Evolutionary conservation across 2,888 invertebrate genomes (phyloP), one percentile per base, ranked within the genome.

Genomic region (Esperia sulphurella): DNA sequence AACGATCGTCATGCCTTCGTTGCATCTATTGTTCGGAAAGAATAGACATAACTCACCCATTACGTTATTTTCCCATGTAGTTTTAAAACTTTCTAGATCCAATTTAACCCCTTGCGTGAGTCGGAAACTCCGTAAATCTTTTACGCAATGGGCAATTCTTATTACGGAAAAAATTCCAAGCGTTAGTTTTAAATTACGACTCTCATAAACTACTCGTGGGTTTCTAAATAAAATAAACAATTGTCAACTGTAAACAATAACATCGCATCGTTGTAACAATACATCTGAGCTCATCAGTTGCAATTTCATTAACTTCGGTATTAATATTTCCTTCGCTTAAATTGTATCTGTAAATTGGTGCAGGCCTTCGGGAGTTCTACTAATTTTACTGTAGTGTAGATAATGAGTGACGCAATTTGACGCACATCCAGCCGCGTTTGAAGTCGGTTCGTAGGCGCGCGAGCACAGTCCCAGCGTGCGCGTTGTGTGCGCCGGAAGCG

Each of bases 401-500:
- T 67, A 64, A 66, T 59, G 55, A 57, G 57, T 68, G 68, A 68
- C 65, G 69, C 59, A 67, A 68, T 54, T 54, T 51, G 49, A 53
- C 52, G 54, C 53, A 46, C 49, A 48, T 51, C 55, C 46, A 52
- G 53, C 45, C 48, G 42, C 43, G 45, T 41, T 13, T 39, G 49
- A 53, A 59, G 66, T 68, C 68, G 63, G 66, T 58, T 53, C 52
- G 60, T 61, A 45, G 49, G 58, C 54, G 45, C 52, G 56, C 66
- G 70, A 65, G 72, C 73, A 59, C 70, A 66, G 79, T 69, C 63
- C 62, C 69, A 71, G 70, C 73, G 74, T 72, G 73, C 66, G 65
- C 66, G 51, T 53, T 55, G 46, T 14, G 45, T 39, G 63, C 57
- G 55, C 56, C 58, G 64, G 68, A 60, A 65, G 52, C 61, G 56